A percentile compares a stretch with the other conserved stretches of the same genome.
Evolutionary conservation across 2,888 invertebrate species (phyloP).

Genomic region (Oligia latruncula): DNA sequence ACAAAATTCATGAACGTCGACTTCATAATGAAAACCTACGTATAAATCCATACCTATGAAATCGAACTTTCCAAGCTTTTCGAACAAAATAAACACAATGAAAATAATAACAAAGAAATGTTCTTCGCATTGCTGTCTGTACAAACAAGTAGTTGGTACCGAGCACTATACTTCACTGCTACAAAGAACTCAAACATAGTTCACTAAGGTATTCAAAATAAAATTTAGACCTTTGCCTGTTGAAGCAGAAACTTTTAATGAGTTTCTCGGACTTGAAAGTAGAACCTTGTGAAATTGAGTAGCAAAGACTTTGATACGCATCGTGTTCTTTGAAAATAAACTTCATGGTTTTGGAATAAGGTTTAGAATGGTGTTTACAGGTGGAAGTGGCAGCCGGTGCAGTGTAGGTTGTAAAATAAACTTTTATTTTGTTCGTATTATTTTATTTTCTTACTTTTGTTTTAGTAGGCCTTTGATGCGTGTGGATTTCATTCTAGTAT

Average conservation of each 20-base stretch:
- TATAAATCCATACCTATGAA: background rate
- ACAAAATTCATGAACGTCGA: background rate
- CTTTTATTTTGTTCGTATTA: conserved; percentile 41
- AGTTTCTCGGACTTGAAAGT: conserved; percentile 67
- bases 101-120: conserved; percentile 4
- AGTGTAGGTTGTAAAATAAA: conserved; percentile 37
- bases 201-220: conserved; percentile 55
- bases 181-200: conserved; percentile 51
- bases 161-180: background rate
- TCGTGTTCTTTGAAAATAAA: conserved; percentile 20
- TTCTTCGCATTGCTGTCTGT: background rate
- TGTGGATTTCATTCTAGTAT: background rate
- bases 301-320: conserved; percentile 24
- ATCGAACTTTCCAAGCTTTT: background rate
- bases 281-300: conserved; percentile 54
- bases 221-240: conserved; percentile 64
- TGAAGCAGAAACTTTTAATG: conserved; percentile 71
- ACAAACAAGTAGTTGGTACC: background rate
- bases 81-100: background rate
- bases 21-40: background rate
- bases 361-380: background rate
- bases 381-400: conserved; percentile 27
- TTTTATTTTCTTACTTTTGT: conserved; percentile 42
- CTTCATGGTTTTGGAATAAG: background rate
- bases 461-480: conserved; percentile 34